Evolutionary conservation across 1,140 invertebrate species (phyloP).

Genomic region (Brachionus rubens): DNA sequence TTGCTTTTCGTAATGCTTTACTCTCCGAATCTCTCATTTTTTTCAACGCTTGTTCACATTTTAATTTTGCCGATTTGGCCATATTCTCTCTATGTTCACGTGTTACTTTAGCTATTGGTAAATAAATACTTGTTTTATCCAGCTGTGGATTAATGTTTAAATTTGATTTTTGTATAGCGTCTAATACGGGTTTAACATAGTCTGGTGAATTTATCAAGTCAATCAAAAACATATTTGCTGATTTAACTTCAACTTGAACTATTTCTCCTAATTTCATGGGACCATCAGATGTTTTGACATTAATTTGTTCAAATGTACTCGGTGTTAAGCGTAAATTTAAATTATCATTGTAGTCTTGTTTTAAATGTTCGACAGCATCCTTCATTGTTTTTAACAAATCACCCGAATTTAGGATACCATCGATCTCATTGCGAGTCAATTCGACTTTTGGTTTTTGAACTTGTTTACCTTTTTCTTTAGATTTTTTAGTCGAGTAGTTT

Average conservation of each 20-base stretch:
- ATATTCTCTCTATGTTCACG: slow-evolving; percentile 82
- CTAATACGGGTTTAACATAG: slow-evolving; percentile 72
- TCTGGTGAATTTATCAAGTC: slow-evolving; percentile 75
- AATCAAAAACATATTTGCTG: slow-evolving; percentile 77
- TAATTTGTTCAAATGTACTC: slow-evolving; percentile 50
- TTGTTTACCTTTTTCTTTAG: slow-evolving; percentile 48
- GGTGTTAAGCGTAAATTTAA: slow-evolving; percentile 61
- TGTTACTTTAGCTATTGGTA: slow-evolving; percentile 84
- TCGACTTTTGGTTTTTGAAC: slow-evolving; percentile 67
- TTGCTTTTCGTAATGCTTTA: slow-evolving; percentile 69
- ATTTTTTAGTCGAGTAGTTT: slow-evolving; percentile 9
- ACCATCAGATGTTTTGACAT: slow-evolving; percentile 70
- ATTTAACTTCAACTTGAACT: slow-evolving; percentile 80
- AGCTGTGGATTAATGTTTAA: slow-evolving; percentile 91
- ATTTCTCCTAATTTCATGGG: slow-evolving; percentile 80
- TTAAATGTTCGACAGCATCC: slow-evolving; percentile 68
- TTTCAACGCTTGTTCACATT: slow-evolving; percentile 76
- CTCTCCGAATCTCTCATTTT: slow-evolving; percentile 74
- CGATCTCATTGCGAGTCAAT: slow-evolving; percentile 69
- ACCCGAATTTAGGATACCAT: slow-evolving; percentile 70
- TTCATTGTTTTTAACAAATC: slow-evolving; percentile 68
- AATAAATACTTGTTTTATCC: slow-evolving; percentile 81
- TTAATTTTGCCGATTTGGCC: slow-evolving; percentile 77
- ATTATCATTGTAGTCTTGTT: slow-evolving; percentile 74
- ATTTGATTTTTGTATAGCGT: slow-evolving; percentile 72